A percentile compares a stretch with the other conserved stretches of the same genome.
These are phyloP conservation scores for Drosophila kokeensis DNA, from an alignment of 2,888 invertebrate species.

Conservation along the genomic window DNA sequence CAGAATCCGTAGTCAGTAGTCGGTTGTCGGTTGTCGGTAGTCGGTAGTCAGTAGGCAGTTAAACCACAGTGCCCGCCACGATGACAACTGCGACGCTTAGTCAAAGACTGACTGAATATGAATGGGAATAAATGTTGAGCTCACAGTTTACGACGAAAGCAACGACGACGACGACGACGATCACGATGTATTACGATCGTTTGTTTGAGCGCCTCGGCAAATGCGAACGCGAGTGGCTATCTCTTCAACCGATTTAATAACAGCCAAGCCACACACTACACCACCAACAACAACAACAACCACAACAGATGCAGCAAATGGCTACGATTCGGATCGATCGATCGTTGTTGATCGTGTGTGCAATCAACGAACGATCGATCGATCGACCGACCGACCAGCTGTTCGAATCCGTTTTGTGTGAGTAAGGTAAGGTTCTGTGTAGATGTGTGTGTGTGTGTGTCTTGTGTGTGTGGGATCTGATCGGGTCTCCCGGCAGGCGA, in stretches of 20 bases:
- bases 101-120: slow-evolving; percentile 75
- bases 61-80: slow-evolving; percentile 56
- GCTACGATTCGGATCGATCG: slow-evolving; percentile 53
- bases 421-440: slow-evolving; percentile 62
- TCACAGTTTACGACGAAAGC: slow-evolving; percentile 38
- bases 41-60: slow-evolving; percentile 32
- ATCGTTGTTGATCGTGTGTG: slow-evolving; percentile 40
- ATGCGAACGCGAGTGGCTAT: slow-evolving; percentile 57
- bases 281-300: slow-evolving; percentile 32
- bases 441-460: slow-evolving; percentile 7
- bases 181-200: slow-evolving; percentile 41
- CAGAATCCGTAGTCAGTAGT: slow-evolving; percentile 32
- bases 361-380: slow-evolving; percentile 47
- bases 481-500: slow-evolving; percentile 61
- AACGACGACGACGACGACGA: slow-evolving; percentile 15
- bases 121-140: slow-evolving; percentile 58
- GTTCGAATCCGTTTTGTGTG: slow-evolving; percentile 74
- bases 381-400: slow-evolving; percentile 64
- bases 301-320: slow-evolving; percentile 71
- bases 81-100: slow-evolving; percentile 68
- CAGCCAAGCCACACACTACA: slow-evolving; percentile 19
- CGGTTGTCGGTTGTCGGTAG: slow-evolving; percentile 25
- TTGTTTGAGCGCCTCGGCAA: slow-evolving; percentile 52
- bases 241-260: slow-evolving; percentile 65
- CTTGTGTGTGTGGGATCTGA: slow-evolving; percentile 61